Base-by-base conservation (phyloP, 2,797 vertebrate genomes). In the Chlorospingus semifuscus region DNA sequence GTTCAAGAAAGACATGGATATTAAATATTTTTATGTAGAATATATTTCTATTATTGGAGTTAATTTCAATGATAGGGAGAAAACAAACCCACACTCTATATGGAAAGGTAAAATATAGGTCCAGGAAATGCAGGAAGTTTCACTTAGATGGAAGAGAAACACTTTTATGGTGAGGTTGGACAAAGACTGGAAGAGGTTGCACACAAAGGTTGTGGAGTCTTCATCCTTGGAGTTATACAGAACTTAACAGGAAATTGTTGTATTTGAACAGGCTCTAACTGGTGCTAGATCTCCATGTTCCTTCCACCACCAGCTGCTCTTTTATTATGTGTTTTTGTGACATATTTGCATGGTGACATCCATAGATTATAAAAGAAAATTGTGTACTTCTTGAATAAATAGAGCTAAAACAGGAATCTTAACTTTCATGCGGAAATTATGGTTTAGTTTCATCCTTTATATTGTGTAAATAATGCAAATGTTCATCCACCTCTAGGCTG, bases 271-370 rank as follows among this genome's bases (percentile, higher is more conserved):
- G 26, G 1, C 4, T 82, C 9, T 32, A 47, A 5, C 9, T 55
- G 37, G 2, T 6, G 1, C 3, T 68, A 21, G 9, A 20, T 42
- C 21, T 63, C 32, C 8, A 69, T 2, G 0, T 36, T 50, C 15
- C 13, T 81, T 87, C 6, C 18, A 1, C 17, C 24, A 41, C 5
- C 4, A 52, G 8, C 12, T 22, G 8, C 15, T 57, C 30, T 52
- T 46, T 46, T 20, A 42, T 32, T 82, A 15, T 19, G 3, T 29
- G 24, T 17, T 83, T 57, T 49, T 76, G 23, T 59, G 15, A 49
- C 4, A 22, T 41, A n/a, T 34, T 55, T 63, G 26, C 8, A 20
- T 27, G 6, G 16, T 61, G 10, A 39, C 21, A 50, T 50, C 16
- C 18, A 50, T 3, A 68, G 69, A 22, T 37, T n/a, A 42, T 55